A percentile compares a stretch with the other conserved stretches of the same genome.
Conservation (phyloP, 2,888 invertebrate species). For the Eumerus sabulonum region DNA sequence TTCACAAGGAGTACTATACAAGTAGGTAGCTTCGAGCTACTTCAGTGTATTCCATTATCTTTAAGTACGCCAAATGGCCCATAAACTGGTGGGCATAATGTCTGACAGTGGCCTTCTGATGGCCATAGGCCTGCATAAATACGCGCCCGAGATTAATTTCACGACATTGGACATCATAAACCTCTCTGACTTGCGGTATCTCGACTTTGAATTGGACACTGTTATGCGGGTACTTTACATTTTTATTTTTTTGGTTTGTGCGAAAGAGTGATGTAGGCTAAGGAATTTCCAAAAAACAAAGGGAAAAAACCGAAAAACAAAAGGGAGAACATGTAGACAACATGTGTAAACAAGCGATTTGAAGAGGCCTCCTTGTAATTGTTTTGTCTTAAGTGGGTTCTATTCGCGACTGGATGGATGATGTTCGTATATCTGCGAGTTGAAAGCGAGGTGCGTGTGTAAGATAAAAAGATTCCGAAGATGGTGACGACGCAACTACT, state of each 20-base stretch:
- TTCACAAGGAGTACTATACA: conserved; percentile 1
- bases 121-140: conserved; percentile 65
- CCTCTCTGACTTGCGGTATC: conserved; percentile 53
- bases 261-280: too few species aligned
- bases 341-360: conserved; percentile 68
- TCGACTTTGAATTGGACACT: conserved; percentile 53
- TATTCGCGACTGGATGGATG: conserved; percentile 62
- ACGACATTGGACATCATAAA: conserved; percentile 28
- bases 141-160: conserved; percentile 50
- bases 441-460: conserved; percentile 52
- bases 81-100: conserved; percentile 61
- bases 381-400: conserved; percentile 66
- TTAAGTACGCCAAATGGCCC: conserved; percentile 53
- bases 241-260: neutral
- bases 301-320: conserved; percentile 32
- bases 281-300: conserved; percentile 36
- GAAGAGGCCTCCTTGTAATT: conserved; percentile 67
- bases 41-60: conserved; percentile 50
- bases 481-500: conserved; percentile 37
- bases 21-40: conserved; percentile 38
- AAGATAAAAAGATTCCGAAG: conserved; percentile 62
- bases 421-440: conserved; percentile 42
- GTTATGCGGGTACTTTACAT: conserved; percentile 67
- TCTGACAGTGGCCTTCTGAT: conserved; percentile 59
- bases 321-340: conserved; percentile 37